A percentile compares a stretch with the other conserved stretches of the same genome.
Conservation (phyloP, 2,888 invertebrate species). For the Argyresthia albistria region DNA sequence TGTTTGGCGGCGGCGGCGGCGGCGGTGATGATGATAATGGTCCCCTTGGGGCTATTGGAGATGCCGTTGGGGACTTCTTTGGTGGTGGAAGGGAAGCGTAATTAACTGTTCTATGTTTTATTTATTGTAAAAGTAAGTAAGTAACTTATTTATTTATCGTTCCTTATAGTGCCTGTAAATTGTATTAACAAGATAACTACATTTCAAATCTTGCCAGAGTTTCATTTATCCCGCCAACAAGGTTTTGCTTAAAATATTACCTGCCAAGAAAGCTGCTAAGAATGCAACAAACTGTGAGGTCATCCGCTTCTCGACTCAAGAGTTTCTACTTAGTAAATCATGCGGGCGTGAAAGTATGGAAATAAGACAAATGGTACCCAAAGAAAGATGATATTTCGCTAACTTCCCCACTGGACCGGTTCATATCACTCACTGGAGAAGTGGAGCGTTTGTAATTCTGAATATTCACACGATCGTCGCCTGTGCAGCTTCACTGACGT, state of each 20-base stretch:
- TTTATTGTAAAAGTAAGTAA: too few relatives aligned
- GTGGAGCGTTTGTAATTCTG: conserved; percentile 32
- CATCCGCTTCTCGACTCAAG: too few relatives aligned
- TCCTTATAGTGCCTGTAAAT: too few relatives aligned
- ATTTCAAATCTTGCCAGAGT: too few relatives aligned
- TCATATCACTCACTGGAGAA: conserved; percentile 37
- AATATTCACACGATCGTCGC: conserved; percentile 39
- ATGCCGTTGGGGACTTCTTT: conserved; percentile 51
- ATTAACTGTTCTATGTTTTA: background rate
- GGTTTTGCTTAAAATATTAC: too few relatives aligned
- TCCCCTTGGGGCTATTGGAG: conserved; percentile 48
- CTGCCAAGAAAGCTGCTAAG: too few relatives aligned
- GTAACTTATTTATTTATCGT: background rate
- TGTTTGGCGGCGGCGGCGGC: conserved; percentile 9
- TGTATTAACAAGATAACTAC: too few relatives aligned
- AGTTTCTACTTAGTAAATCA: too few relatives aligned
- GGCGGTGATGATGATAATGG: conserved; percentile 28
- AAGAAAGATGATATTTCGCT: conserved; percentile 29
- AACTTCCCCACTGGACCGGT: conserved; percentile 44
- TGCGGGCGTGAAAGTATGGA: conserved; percentile 39
- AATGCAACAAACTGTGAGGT: too few relatives aligned
- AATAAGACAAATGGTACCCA: background rate
- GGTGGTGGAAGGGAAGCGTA: conserved; percentile 13
- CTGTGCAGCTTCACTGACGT: conserved; percentile 25
- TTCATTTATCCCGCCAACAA: too few relatives aligned